Percentiles rank a stretch among this genome's conserved stretches.
Evolutionary conservation across 2,888 invertebrate species (phyloP).

Genomic region (Phyto melanocephala): DNA sequence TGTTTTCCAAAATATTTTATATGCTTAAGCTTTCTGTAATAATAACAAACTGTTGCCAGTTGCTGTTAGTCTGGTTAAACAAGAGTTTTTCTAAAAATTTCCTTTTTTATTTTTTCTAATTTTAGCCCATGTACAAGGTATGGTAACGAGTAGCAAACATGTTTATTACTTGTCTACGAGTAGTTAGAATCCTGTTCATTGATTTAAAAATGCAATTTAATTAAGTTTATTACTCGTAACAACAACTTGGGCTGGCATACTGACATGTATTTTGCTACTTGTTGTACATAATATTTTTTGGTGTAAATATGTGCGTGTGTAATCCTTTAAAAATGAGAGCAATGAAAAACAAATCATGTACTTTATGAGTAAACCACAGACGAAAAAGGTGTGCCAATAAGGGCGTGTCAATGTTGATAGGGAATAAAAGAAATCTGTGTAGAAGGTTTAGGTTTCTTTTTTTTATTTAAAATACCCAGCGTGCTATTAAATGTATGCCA

Average conservation of each 20-base stretch:
- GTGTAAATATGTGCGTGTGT: neutral
- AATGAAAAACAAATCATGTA: neutral
- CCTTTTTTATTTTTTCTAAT: neutral
- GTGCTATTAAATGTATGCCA: too few relatives aligned
- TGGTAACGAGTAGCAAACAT: slow-evolving; percentile 8
- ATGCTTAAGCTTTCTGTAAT: too few relatives aligned
- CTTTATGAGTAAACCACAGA: neutral
- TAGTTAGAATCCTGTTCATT: slow-evolving; percentile 49
- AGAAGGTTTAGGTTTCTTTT: too few relatives aligned
- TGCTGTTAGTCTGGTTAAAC: slow-evolving; percentile 46
- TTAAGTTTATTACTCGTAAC: slow-evolving; percentile 49
- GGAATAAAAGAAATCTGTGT: too few relatives aligned
- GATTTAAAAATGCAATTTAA: slow-evolving; percentile 59
- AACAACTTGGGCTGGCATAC: slow-evolving; percentile 52
- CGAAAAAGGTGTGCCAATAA: neutral
- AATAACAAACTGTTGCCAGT: neutral
- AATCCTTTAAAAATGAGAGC: slow-evolving; percentile 1
- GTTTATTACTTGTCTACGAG: neutral
- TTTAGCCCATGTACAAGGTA: neutral
- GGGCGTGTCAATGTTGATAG: too few relatives aligned
- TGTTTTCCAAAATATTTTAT: neutral
- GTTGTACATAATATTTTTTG: neutral
- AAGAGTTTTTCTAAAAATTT: slow-evolving; percentile 41
- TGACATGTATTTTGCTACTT: slow-evolving; percentile 55
- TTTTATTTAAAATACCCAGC: too few relatives aligned